A percentile compares a stretch with the other conserved stretches of the same genome.
Conservation (phyloP, 1,140 invertebrate genomes). For the Calliphora vicina region DNA sequence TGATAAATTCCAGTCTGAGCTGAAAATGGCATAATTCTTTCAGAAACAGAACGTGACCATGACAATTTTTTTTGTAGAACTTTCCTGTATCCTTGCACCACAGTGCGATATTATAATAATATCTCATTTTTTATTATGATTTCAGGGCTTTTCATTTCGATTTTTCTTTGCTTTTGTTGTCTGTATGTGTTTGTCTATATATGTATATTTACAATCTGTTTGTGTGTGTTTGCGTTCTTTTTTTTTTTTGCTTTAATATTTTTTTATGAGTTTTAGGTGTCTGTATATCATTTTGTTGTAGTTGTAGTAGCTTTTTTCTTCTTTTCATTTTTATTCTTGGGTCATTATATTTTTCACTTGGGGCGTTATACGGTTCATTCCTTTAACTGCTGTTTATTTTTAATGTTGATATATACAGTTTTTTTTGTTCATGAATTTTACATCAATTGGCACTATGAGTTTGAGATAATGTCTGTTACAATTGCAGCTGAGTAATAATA, state of each 20-base stretch:
- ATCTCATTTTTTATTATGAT: conserved; percentile 6
- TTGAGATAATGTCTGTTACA: background rate
- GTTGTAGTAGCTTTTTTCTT: background rate
- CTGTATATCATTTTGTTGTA: background rate
- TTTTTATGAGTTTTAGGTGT: conserved; percentile 13
- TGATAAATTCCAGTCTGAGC: too few species aligned
- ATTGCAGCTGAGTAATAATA: background rate
- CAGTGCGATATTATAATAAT: background rate
- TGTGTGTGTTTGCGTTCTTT: background rate
- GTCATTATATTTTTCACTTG: conserved; percentile 6
- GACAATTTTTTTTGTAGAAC: too few species aligned
- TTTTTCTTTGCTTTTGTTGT: background rate
- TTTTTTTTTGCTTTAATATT: background rate
- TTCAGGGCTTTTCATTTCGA: background rate
- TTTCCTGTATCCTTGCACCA: background rate
- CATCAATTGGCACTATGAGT: background rate
- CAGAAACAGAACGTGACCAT: too few species aligned
- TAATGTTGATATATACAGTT: background rate
- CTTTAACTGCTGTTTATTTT: conserved; percentile 9
- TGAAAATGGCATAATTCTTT: too few species aligned
- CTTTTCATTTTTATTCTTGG: background rate
- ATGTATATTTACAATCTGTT: background rate
- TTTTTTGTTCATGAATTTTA: background rate
- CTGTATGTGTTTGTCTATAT: background rate
- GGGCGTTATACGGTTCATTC: background rate